Evolutionary conservation across 2,888 invertebrate species (phyloP).

Genomic region (Synanthedon myopaeformis): DNA sequence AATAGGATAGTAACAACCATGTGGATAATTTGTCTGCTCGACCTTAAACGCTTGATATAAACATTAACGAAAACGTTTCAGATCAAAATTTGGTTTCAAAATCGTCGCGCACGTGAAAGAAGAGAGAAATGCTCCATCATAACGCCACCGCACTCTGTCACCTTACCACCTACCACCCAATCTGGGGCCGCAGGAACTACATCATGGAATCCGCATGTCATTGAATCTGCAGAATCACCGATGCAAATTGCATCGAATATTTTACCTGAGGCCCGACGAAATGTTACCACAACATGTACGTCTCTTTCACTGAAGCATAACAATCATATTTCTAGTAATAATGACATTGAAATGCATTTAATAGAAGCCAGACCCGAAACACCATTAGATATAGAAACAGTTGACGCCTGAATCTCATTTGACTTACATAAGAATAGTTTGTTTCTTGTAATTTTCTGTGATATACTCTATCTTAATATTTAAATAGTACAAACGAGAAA

Average conservation of each 20-base stretch:
- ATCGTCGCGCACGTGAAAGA: constrained; percentile 80
- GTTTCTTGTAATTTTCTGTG: too few species aligned
- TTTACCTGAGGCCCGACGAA: neutral
- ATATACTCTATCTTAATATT: too few species aligned
- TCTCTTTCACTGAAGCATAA: too few species aligned
- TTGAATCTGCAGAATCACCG: neutral
- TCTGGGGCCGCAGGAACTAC: neutral
- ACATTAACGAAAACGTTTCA: constrained; percentile 14
- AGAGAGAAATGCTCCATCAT: constrained; percentile 68
- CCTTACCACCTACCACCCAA: constrained; percentile 36
- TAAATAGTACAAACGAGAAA: too few species aligned
- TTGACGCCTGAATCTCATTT: constrained; percentile 9
- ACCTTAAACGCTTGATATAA: too few species aligned
- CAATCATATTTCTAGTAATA: neutral
- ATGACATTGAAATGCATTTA: neutral
- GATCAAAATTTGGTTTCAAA: constrained; percentile 85
- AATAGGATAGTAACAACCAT: too few species aligned
- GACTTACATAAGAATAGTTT: too few species aligned
- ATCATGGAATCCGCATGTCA: neutral
- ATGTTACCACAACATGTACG: neutral
- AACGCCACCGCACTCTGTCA: constrained; percentile 37
- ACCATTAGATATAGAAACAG: constrained; percentile 45
- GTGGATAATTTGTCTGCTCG: too few species aligned
- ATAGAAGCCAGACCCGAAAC: constrained; percentile 24
- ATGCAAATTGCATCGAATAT: neutral